phyloP scores from a whole-genome alignment of 2,113 vertebrate species.

The Chauna torquata region DNA sequence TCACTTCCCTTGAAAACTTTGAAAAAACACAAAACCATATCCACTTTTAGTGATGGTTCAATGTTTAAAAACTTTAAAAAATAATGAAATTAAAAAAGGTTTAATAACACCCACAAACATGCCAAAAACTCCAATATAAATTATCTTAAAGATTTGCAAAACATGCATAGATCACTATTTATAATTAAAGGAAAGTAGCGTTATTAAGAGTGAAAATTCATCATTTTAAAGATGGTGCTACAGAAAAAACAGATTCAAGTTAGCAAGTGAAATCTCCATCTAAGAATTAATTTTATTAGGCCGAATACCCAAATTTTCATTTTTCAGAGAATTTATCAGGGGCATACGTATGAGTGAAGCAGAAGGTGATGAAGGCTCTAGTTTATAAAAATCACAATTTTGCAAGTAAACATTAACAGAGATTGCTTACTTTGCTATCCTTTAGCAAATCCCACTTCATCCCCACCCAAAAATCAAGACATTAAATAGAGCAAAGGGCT shows the following conservation, averaged over 20 bases:
- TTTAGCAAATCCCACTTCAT: neutral
- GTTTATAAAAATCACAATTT: neutral
- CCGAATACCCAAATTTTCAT: neutral
- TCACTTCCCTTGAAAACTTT: neutral
- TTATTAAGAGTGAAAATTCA: neutral
- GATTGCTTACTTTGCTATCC: neutral
- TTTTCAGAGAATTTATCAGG: neutral
- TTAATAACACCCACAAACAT: slow-evolving; percentile 11
- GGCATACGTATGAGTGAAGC: neutral
- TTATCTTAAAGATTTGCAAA: neutral
- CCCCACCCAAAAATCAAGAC: neutral
- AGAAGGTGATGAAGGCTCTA: neutral
- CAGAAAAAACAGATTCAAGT: neutral
- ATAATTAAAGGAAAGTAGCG: neutral
- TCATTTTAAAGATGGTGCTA: neutral
- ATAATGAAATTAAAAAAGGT: neutral
- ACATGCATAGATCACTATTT: slow-evolving; percentile 7
- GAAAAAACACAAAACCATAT: neutral
- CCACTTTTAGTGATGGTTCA: neutral
- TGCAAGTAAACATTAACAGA: neutral
- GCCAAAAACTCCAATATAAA: neutral
- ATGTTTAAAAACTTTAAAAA: neutral
- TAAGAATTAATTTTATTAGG: neutral
- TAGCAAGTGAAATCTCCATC: neutral
- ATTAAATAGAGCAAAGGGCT: neutral